These are phyloP conservation scores for Diplodus puntazzo DNA, from an alignment of 2,797 vertebrate species.

Conservation along the genomic window DNA sequence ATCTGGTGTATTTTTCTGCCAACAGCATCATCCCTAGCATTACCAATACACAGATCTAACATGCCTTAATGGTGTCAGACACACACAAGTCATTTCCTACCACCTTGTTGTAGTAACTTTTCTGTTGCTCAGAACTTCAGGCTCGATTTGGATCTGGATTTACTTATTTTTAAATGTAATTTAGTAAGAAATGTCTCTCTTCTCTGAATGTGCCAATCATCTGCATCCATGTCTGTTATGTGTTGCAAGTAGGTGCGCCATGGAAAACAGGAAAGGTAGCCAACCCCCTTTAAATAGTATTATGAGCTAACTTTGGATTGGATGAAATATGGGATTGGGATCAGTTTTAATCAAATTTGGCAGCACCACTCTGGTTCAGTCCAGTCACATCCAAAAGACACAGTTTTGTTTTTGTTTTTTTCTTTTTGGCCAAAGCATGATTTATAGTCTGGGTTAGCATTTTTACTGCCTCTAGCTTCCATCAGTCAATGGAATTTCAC, in stretches of 20 bases:
- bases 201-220: no score
- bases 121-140: no score
- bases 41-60: no score
- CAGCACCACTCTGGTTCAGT: not conserved
- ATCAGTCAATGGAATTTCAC: not conserved
- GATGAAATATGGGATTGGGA: not conserved
- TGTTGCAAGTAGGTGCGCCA: no score
- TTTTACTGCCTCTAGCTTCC: not conserved
- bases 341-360: not conserved
- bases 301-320: not conserved
- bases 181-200: no score
- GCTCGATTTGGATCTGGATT: no score
- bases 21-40: no score
- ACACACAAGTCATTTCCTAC: not conserved
- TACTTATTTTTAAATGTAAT: no score
- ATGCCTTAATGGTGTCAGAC: not conserved
- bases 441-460: not conserved
- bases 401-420: no score
- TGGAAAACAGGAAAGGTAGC: not conserved
- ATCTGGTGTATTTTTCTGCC: no score
- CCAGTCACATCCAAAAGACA: not conserved
- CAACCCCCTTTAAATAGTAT: not conserved
- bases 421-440: not conserved
- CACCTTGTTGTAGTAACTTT: no score
- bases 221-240: no score